Base-by-base conservation (phyloP, 2,888 invertebrate genomes). In the Cerastis rubricosa region DNA sequence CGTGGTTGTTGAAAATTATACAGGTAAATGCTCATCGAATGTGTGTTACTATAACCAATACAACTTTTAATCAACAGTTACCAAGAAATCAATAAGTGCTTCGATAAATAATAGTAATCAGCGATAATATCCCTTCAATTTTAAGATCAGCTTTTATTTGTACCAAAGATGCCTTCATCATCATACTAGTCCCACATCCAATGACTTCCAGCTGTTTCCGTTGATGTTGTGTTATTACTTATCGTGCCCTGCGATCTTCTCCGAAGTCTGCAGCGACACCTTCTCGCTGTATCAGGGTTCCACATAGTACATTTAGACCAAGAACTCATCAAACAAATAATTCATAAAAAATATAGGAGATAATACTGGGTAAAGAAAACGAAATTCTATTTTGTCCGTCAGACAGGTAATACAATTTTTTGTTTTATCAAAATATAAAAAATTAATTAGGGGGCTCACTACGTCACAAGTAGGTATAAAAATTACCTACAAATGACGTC, bases 1-100 rank as follows among this genome's bases (percentile, higher is more conserved):
- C 99, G 0, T 99, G 99, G 99, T 97, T 98, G 47, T 96, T 99
- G 67, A 99, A 99, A 96, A 97, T 99, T 73, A 99, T 99, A 91
- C 99, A 98, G 97, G 98, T 98, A 71, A 35, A 22, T 22, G 1
- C 22, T 35, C 17, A 65, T 29, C 17, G 9, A n/a, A 11, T 29
- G 5, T 43, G 43, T 22, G 9, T 45, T 11, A 29, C 22, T 11
- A 9, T 29, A 17, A 19, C 2, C 11, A 17, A 43, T 25, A 8
- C 25, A 2, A 40, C 19, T 69, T 40, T n/a, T n/a, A 54, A 54
- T 54, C 12, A n/a, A 51, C 17, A 17, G 22, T 22, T 22, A 51
- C 11, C 22, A 51, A 51, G 11, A 59, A 35, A 61, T 19, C 19
- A 61, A 9, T 1, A 19, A 9, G 61, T 35, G 19, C 2, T 4